Base-by-base conservation (phyloP, 2,797 vertebrate genomes). In the Alosa sapidissima region DNA sequence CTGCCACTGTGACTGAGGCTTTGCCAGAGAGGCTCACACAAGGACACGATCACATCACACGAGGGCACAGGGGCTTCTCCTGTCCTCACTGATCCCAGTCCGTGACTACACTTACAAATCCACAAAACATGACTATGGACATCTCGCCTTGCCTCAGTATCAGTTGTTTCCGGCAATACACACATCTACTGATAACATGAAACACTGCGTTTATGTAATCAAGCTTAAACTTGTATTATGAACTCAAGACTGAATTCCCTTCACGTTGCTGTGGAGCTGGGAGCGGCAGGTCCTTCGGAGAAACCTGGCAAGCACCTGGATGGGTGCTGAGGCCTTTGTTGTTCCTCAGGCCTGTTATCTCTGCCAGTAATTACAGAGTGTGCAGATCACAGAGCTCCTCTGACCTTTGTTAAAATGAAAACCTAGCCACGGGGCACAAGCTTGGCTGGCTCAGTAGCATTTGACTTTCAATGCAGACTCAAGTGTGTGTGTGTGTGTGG, bases 331-430 rank as follows among this genome's bases (percentile, higher is more conserved):
- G 21, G 72, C 6, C 72, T 78, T 78, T 78, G 72, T 78, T 78
- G 72, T 78, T 78, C 14, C 72, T 21, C 14, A 6, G 72, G 72
- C 72, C 72, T 78, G 72, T 78, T 62, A 60, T 83, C 41, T 47
- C 45, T 14, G 10, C 41, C 13, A 48, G 47, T 51, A 51, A 51
- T 49, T 54, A 81, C 48, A 60, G 60, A 14, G 14, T 21, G 28
- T 13, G 48, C 16, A 84, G 41, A 60, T 65, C 36, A 62, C 13
- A 62, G n/a, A 62, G 62, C 7, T 83, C 41, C 28, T 19, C 41
- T 83, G 36, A 83, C 47, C 58, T 83, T 48, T 48, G n/a, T 68
- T 41, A 47, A 47, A 83, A 83, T 28, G 58, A 83, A 68, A 83
- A 62, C 55, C 47, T 21, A 48, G 62, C 36, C n/a, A 75, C 51